phyloP scores from a whole-genome alignment of 2,113 vertebrate genomes.

The Circaetus cinerascens region DNA sequence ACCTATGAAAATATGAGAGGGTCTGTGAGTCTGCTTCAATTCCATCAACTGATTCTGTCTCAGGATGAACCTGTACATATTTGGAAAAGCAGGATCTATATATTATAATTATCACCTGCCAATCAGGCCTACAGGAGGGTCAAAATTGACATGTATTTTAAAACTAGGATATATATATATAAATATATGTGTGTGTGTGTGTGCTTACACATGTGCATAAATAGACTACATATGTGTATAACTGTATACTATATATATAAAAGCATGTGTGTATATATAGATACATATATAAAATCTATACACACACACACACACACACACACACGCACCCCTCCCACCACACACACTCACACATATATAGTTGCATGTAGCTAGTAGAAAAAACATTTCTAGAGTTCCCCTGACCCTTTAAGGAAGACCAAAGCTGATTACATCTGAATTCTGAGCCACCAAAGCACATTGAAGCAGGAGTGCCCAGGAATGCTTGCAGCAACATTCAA shows the following conservation, averaged over 20 bases:
- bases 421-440: constrained; percentile 48
- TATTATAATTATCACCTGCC: background rate
- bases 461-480: constrained; percentile 44
- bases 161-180: constrained; percentile 17
- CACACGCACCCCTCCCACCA: background rate
- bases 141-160: background rate
- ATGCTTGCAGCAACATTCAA: constrained; percentile 13
- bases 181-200: background rate
- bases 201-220: constrained; percentile 7
- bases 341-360: constrained; percentile 23
- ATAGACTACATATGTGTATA: constrained; percentile 16
- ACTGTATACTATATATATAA: constrained; percentile 2
- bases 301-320: constrained; percentile 6
- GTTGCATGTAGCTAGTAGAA: constrained; percentile 18
- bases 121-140: background rate
- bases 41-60: background rate
- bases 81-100: constrained; percentile 38
- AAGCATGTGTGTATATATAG: constrained; percentile 15
- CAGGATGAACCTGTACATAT: constrained; percentile 1
- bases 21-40: background rate
- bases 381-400: constrained; percentile 27
- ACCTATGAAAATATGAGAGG: background rate
- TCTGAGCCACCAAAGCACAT: constrained; percentile 39
- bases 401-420: constrained; percentile 67
- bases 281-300: constrained; percentile 12